Evolutionary conservation across 2,113 vertebrate genomes (phyloP).

Genomic region (Hemicordylus capensis): DNA sequence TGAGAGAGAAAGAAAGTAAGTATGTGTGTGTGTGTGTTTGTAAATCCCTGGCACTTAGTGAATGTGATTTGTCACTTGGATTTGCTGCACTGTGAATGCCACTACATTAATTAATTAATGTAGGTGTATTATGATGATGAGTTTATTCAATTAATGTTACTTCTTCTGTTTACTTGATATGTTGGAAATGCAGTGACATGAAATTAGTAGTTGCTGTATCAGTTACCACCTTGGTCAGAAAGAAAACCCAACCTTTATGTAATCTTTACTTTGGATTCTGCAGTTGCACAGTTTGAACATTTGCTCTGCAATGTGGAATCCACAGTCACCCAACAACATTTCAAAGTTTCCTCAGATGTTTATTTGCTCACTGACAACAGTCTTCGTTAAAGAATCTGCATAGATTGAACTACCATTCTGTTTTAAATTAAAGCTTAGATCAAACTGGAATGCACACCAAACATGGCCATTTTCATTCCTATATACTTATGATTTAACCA

Average conservation of each 20-base stretch:
- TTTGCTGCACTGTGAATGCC: conserved; percentile 38
- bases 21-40: conserved; percentile 42
- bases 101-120: conserved; percentile 39
- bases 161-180: conserved; percentile 46
- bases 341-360: conserved; percentile 14
- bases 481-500: neutral
- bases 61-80: conserved; percentile 32
- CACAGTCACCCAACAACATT: accelerated
- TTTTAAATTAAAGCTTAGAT: neutral
- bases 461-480: neutral
- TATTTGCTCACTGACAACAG: conserved; percentile 21
- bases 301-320: neutral
- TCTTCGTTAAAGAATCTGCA: neutral
- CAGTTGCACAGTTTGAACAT: neutral
- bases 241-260: conserved; percentile 22
- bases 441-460: too few relatives aligned
- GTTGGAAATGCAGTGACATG: conserved; percentile 37
- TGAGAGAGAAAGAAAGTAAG: too few relatives aligned
- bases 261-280: neutral
- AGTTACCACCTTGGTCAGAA: conserved; percentile 23
- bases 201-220: conserved; percentile 24
- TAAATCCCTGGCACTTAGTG: conserved; percentile 44
- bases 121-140: conserved; percentile 34
- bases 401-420: neutral
- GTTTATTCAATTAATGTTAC: conserved; percentile 12